Evolutionary conservation across 2,888 invertebrate species (phyloP).

Genomic region (Chloroclysta siterata): DNA sequence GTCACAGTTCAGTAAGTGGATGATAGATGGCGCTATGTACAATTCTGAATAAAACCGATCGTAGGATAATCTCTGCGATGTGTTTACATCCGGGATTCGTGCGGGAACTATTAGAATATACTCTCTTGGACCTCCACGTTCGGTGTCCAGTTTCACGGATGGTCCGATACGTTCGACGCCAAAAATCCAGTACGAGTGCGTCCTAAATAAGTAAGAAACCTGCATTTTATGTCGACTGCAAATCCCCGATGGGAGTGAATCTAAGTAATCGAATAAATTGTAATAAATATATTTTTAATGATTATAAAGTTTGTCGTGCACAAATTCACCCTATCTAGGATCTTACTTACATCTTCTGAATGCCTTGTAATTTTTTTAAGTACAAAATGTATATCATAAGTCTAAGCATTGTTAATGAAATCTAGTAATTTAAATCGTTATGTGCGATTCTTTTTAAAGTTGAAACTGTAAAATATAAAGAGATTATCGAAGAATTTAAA

Average conservation of each 20-base stretch:
- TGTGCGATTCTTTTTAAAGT: slow-evolving; percentile 39
- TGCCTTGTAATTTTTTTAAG: slow-evolving; percentile 71
- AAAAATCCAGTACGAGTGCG: slow-evolving; percentile 12
- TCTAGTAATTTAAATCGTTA: slow-evolving; percentile 45
- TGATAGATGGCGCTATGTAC: slow-evolving; percentile 16
- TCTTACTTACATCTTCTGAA: slow-evolving; percentile 58
- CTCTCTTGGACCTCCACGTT: slow-evolving; percentile 4
- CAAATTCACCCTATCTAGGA: slow-evolving; percentile 63
- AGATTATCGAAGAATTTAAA: slow-evolving; percentile 26
- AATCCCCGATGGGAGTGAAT: slow-evolving; percentile 6
- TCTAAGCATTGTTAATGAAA: slow-evolving; percentile 58
- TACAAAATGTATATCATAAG: slow-evolving; percentile 63
- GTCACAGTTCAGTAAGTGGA: not conserved
- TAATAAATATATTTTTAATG: slow-evolving; percentile 26
- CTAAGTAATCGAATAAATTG: slow-evolving; percentile 6
- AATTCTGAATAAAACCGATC: slow-evolving; percentile 8
- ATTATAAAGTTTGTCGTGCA: slow-evolving; percentile 57
- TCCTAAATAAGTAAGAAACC: slow-evolving; percentile 1
- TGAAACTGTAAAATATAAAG: slow-evolving; percentile 20
- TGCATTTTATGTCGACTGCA: slow-evolving; percentile 17
- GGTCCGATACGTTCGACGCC: not conserved
- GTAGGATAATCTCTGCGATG: slow-evolving; percentile 5
- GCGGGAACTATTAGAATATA: slow-evolving; percentile 9
- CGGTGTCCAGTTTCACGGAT: not conserved
- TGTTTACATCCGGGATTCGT: slow-evolving; percentile 8